Conservation (phyloP, 1,140 invertebrate species). For the Temnothorax nylanderi region DNA sequence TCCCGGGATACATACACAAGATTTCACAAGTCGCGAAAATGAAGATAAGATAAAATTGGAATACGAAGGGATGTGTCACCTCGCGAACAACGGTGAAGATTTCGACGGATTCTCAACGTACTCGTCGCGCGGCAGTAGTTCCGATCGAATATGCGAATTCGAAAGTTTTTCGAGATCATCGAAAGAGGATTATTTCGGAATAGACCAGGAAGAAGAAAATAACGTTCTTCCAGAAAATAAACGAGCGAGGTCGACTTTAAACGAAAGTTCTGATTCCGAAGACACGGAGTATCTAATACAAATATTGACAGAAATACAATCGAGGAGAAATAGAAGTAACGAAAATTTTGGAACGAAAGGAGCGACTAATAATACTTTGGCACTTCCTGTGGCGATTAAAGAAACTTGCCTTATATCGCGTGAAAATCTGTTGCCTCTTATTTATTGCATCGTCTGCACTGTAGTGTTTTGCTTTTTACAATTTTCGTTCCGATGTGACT, state of each 20-base stretch:
- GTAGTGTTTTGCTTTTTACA: slow-evolving; percentile 76
- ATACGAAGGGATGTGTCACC: background rate
- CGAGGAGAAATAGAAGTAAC: background rate
- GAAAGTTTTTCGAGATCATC: background rate
- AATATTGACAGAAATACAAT: no score
- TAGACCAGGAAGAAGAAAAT: background rate
- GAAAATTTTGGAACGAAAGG: background rate
- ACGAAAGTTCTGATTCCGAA: background rate
- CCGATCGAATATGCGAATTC: background rate
- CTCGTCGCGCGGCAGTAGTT: background rate
- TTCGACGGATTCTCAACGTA: background rate
- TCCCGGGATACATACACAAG: background rate
- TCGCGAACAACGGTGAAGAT: slow-evolving; percentile 19
- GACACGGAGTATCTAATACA: background rate
- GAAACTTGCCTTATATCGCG: slow-evolving; percentile 49
- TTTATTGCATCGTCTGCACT: slow-evolving; percentile 73
- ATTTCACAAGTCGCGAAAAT: background rate
- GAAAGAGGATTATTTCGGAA: background rate
- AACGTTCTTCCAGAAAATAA: background rate
- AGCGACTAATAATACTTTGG: background rate
- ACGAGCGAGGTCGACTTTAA: background rate
- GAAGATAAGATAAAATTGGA: background rate
- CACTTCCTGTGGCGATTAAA: background rate
- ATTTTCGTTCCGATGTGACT: slow-evolving; percentile 70
- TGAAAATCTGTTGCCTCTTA: slow-evolving; percentile 65